Base-by-base conservation (phyloP, 2,797 vertebrate genomes). In the Neostethus bicornis region DNA sequence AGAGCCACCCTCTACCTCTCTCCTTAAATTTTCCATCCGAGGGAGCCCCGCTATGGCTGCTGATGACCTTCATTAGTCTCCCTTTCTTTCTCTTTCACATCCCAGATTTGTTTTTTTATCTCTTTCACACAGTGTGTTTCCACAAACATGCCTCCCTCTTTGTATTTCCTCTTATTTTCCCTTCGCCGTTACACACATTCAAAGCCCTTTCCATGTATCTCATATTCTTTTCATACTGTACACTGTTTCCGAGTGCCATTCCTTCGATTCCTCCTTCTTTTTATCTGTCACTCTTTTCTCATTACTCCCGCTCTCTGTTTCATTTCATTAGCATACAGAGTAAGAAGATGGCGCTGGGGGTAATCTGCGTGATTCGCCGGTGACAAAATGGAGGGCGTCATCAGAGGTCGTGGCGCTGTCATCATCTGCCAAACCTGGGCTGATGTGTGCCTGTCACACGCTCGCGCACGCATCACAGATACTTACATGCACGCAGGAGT, bases 381-480 rank as follows among this genome's bases (percentile, higher is more conserved):
- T 81, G 85, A 91, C 89, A 91, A 92, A 92, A 91, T 90, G 84
- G 89, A 90, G 87, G 88, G 86, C 87, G 86, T 90, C 89, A 85
- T 85, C 74, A 60, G 79, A 83, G 88, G 89, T 92, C 79, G 77
- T 37, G 12, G 38, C 38, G 68, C 76, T 84, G 85, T 85, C 89
- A 84, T 78, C 81, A 81, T 34, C 74, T 66, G 37, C 73, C 77
- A 75, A 73, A 80, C 84, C 79, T 54, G 62, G 6, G 52, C 80
- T 80, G 85, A 86, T 66, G 78, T 61, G 73, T 85, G 76, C 85
- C 80, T 86, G 73, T 86, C 81, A 85, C 68, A 48, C 57, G 17
- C 55, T 54, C 78, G 11, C 47, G 10, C 43, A 1, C 44, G 35
- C 55, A 23, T 31, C 45, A 7, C 65, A 43, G 69, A 19, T 50